Base-by-base conservation (phyloP, 2,888 invertebrate genomes). In the Fragum fragum region DNA sequence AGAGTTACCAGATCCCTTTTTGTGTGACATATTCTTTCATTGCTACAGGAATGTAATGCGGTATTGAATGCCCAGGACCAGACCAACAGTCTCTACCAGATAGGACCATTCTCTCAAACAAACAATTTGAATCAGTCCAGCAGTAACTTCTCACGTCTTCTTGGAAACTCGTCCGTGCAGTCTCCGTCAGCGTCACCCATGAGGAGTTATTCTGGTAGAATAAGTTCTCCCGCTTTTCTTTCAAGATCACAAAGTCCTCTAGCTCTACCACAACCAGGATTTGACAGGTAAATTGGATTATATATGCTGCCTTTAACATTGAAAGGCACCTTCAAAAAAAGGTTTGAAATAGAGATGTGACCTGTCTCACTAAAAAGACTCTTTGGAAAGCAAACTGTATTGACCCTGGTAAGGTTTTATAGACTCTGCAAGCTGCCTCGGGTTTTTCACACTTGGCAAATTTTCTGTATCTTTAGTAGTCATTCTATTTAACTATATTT, bases 101-200 rank as follows among this genome's bases (percentile, higher is more conserved):
- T 87, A 71, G 87, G 81, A 39, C 79, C 88, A 7, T 82, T 73
- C 16, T 88, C 90, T 21, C 88, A 88, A n/a, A 83, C 79, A 1
- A 70, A 76, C n/a, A 89, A 87, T 18, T 68, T 87, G 2, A 91
- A 90, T 76, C 85, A 89, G 73, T 90, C 89, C 16, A 87, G 87
- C 55, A 87, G 88, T 75, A 91, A 80, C 59, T 84, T 86, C 70
- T 91, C 92, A 0, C 85, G 89, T 14, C 82, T 90, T 28, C 75
- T 90, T 59, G 82, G 90, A 52, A 93, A 91, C 75, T 59, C 91
- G n/a, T 88, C 87, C 59, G n/a, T 47, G 2, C 91, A 91, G 70
- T 93, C 93, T 0, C 93, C 93, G 9, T 90, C 90, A 63, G 85
- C 90, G n/a, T 93, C 93, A 2, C 93, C 93, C 9, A 84, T 92